Evolutionary conservation across 2,888 invertebrate genomes (phyloP).

Genomic region (Agriopis marginaria): DNA sequence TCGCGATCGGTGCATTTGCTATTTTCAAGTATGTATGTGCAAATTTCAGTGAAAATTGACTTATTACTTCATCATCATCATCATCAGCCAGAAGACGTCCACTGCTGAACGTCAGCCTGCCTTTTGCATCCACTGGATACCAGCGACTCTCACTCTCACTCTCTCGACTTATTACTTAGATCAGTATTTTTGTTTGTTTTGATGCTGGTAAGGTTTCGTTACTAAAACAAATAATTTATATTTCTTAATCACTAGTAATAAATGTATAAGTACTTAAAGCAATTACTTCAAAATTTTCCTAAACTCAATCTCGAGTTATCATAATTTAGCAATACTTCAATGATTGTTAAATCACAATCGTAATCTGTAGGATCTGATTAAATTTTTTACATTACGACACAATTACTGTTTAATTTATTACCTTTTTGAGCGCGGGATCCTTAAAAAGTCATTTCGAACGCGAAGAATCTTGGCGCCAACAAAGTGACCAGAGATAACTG

Average conservation of each 20-base stretch:
- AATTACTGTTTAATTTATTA: conserved; percentile 45
- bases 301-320: conserved; percentile 3
- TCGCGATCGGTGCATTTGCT: neutral
- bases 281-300: neutral
- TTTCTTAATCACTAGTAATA: neutral
- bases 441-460: conserved; percentile 62
- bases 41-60: neutral
- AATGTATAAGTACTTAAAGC: neutral
- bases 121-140: no score
- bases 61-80: no score
- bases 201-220: neutral
- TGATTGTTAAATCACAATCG: conserved; percentile 37
- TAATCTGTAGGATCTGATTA: conserved; percentile 41
- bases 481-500: conserved; percentile 17
- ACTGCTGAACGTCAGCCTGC: no score
- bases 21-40: no score
- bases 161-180: neutral
- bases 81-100: no score
- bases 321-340: conserved; percentile 28
- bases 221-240: neutral
- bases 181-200: neutral
- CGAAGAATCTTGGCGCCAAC: conserved; percentile 61
- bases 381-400: conserved; percentile 43
- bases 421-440: conserved; percentile 43
- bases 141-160: no score